Base-by-base conservation (phyloP, 2,113 vertebrate genomes). In the Psettodes erumei region DNA sequence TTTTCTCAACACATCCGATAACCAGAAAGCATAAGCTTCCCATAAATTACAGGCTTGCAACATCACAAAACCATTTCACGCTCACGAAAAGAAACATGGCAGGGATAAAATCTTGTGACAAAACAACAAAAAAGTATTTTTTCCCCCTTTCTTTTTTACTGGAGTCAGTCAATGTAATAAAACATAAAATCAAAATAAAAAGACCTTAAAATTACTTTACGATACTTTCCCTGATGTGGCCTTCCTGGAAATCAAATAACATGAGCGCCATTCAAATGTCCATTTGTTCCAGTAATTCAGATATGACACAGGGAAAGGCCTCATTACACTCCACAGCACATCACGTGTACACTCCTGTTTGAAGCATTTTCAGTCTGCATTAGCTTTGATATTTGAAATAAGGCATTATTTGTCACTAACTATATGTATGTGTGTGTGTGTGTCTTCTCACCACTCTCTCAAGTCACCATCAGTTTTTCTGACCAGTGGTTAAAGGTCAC, bases 281-380 rank as follows among this genome's bases (percentile, higher is more conserved):
- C 67, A 62, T 77, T 71, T 62, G 42, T 88, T 81, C 75, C 83
- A 78, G 77, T 85, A 82, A 86, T 61, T 79, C 62, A 79, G 79
- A 87, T 66, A 66, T 58, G 23, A 77, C 54, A 77, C 9, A 83
- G 13, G 70, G 79, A 83, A 78, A 84, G 75, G 19, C 50, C 74
- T 72, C 58, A 30, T 65, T 61, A 59, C 42, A 30, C 47, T 45
- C 19, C 18, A 43, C 56, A 73, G 54, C 25, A 58, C 53, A 70
- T 65, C 6, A 10, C 47, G 48, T 43, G 2, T 47, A 27, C 5
- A 9, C 35, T 62, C 13, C 30, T 32, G 23, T 32, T 1, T 54
- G 10, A 43, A 64, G 5, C 12, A 54, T 60, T 77, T 82, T 58
- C 77, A 81, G 42, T 75, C 60, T 66, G 33, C 42, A 71, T 73